Base-by-base conservation (phyloP, 1,140 invertebrate species). In the Heliconius nattereri region DNA sequence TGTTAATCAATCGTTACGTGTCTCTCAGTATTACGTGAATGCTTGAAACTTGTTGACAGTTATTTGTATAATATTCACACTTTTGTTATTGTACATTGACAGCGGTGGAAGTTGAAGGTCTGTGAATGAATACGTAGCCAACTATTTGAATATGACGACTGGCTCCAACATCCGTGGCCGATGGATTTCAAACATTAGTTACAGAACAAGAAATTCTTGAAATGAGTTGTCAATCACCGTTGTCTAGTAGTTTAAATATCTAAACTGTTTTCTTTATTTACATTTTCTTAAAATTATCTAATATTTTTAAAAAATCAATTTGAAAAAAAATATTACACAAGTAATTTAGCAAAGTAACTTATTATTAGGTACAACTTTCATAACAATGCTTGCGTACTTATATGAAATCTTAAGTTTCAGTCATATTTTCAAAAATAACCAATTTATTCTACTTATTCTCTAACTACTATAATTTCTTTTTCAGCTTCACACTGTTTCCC, bases 121-220 rank as follows among this genome's bases (percentile, higher is more conserved):
- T 66, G 26, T 29, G 26, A 54, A 9, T 35, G 54, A 57, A 78
- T 78, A 73, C 81, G 78, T 80, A 89, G 89, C 89, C 90, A 91
- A 91, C 84, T 90, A 86, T 90, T 90, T 89, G 78, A 49, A 37
- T 60, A 71, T 54, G 73, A 57, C 71, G 52, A 49, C 52, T 32
- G 60, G 57, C 26, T 71, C 29, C 49, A 37, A 52, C 32, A 13
- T 29, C 26, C n/a, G 26, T 29, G 3, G 9, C 60, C 9, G 60
- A 66, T 66, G 60, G n/a, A 66, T 66, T 66, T 66, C 60, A n/a
- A 66, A 66, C 60, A 19, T 66, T 66, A 66, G 60, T 66, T 66
- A 26, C 8, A 57, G 60, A 66, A 66, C 60, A 29, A 66, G 60
- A 66, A 73, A 73, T 73, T 40, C 37, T 73, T 49, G 37, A 49